These are phyloP conservation scores for Scaptodrosophila lebanonensis DNA, from an alignment of 1,140 invertebrate genomes.

Conservation along the genomic window DNA sequence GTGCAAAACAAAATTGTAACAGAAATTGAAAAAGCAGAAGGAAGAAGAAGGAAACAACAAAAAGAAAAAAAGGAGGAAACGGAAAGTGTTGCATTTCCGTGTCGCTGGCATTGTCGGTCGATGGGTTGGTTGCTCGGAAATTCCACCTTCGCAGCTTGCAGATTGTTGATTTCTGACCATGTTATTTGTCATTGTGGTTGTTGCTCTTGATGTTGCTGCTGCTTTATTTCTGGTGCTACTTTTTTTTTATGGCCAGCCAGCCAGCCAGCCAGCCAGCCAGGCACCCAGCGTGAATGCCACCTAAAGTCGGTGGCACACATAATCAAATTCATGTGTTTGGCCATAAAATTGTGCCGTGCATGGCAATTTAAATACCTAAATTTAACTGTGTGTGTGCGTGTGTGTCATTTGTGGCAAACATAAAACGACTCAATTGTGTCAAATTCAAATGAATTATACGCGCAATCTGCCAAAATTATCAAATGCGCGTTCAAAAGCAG, in stretches of 20 bases:
- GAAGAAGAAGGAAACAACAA: slow-evolving; percentile 12
- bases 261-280: no score
- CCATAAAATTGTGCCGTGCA: slow-evolving; percentile 42
- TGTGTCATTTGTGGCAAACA: slow-evolving; percentile 4
- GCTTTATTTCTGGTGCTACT: no score
- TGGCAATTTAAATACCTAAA: slow-evolving; percentile 20
- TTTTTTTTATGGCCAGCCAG: no score
- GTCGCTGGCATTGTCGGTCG: slow-evolving; percentile 5
- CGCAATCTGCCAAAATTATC: no score
- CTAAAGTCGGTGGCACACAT: no score
- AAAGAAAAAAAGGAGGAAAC: slow-evolving; percentile 50
- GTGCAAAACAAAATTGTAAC: slow-evolving; percentile 38
- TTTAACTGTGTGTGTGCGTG: slow-evolving; percentile 1
- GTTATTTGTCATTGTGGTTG: no score
- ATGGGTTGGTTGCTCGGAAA: slow-evolving; percentile 9
- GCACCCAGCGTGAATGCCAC: no score
- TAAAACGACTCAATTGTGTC: slow-evolving; percentile 10
- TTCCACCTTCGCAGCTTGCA: no score
- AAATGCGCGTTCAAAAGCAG: no score
- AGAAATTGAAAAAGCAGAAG: slow-evolving; percentile 35
- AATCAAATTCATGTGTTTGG: no score
- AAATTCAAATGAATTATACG: no score
- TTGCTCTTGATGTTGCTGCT: no score
- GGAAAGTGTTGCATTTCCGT: slow-evolving; percentile 70
- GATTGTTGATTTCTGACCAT: slow-evolving; percentile 4